Percentiles rank a stretch among this genome's conserved stretches.
Conservation (phyloP, 2,113 vertebrate species). For the Chelonoidis abingdonii region DNA sequence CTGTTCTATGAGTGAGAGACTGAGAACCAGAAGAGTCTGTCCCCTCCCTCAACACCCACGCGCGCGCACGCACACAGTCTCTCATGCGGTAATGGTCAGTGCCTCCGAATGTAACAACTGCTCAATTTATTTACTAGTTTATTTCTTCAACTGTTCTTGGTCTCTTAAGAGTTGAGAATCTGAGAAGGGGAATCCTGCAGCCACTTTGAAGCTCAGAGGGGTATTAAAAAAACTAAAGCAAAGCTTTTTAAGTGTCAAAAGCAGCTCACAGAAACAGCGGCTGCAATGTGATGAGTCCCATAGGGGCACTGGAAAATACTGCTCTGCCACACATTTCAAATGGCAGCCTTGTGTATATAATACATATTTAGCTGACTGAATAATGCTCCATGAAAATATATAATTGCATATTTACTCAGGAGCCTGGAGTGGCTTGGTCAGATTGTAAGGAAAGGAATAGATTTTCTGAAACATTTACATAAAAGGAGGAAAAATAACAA, state of each 20-base stretch:
- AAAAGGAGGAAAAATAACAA: constrained; percentile 20
- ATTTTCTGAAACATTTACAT: constrained; percentile 33
- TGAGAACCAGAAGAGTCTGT: neutral
- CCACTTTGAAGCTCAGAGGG: neutral
- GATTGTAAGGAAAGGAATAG: constrained; percentile 44
- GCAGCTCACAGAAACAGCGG: neutral
- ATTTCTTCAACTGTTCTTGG: neutral
- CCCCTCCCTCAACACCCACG: neutral
- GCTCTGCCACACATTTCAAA: constrained; percentile 9
- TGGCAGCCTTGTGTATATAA: constrained; percentile 25
- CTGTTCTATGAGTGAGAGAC: neutral
- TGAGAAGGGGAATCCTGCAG: neutral
- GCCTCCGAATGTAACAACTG: rapidly evolving
- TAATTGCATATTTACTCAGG: constrained; percentile 46
- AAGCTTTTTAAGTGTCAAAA: constrained; percentile 18
- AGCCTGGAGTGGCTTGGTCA: constrained; percentile 45
- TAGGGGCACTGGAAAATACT: neutral
- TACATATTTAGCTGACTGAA: constrained; percentile 22
- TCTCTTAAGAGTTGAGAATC: constrained; percentile 31
- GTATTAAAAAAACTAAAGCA: neutral
- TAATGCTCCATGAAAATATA: constrained; percentile 47
- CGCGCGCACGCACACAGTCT: neutral
- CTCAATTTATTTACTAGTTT: neutral
- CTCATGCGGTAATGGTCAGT: neutral
- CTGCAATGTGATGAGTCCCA: neutral